Conservation (phyloP, 2,888 invertebrate genomes). For the Lumbricus terrestris region DNA sequence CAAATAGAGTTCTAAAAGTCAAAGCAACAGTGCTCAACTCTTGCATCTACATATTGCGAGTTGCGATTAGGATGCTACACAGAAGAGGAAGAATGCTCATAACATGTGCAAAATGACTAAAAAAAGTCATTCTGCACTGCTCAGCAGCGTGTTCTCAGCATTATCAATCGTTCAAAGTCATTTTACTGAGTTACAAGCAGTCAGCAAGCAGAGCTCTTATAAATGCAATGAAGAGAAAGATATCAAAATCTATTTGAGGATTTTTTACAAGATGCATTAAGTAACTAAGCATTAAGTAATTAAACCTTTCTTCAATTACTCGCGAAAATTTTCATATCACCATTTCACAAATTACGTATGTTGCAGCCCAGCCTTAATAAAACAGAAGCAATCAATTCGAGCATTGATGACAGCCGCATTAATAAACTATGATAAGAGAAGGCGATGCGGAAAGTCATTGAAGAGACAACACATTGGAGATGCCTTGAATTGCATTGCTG, state of each 20-base stretch:
- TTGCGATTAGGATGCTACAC: neutral
- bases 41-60: neutral
- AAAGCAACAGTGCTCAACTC: neutral
- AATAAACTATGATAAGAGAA: neutral
- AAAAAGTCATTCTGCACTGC: neutral
- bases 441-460: neutral
- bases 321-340: neutral
- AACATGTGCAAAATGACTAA: neutral
- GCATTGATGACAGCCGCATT: neutral
- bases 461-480: neutral
- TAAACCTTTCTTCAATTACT: neutral
- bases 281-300: no score
- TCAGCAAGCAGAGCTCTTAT: neutral
- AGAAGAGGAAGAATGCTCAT: neutral
- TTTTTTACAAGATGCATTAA: neutral
- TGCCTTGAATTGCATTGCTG: neutral
- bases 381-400: neutral
- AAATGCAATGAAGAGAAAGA: neutral
- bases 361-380: neutral
- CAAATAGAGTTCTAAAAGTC: neutral
- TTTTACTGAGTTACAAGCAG: neutral
- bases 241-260: neutral
- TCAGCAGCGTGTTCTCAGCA: no score
- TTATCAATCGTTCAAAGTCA: neutral
- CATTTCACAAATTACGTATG: neutral